Conservation (phyloP, 2,797 vertebrate species). For the Clarias laeviceps region DNA sequence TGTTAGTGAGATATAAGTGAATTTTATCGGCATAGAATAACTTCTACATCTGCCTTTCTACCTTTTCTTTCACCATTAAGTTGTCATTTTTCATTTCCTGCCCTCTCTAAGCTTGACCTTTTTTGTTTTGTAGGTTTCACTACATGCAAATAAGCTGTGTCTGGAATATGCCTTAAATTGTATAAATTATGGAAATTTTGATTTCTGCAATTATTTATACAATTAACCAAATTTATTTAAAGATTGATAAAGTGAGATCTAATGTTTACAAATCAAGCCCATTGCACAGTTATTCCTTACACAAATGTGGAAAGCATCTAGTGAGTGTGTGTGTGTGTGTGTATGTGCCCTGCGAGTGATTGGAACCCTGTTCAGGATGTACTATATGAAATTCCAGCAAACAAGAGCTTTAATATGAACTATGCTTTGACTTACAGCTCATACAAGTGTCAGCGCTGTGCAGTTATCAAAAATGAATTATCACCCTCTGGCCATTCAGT, state of each 20-base stretch:
- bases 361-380: too few species aligned
- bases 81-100: not conserved
- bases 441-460: not conserved
- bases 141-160: not conserved
- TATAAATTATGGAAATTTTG: too few species aligned
- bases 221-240: not conserved
- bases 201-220: not conserved
- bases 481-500: not conserved
- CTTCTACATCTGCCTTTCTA: not conserved
- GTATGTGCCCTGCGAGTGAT: too few species aligned
- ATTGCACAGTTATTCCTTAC: not conserved
- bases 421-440: not conserved
- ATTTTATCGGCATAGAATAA: not conserved
- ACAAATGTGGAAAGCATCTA: too few species aligned
- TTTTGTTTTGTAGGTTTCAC: not conserved
- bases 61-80: not conserved
- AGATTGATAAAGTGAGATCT: not conserved
- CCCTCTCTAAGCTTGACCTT: not conserved
- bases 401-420: not conserved
- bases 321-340: too few species aligned
- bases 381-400: not conserved
- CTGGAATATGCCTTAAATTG: not conserved
- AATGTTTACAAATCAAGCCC: not conserved
- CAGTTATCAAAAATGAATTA: not conserved
- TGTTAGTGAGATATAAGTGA: too few species aligned